These are phyloP conservation scores for Pasiphila rectangulata DNA, from an alignment of 2,888 invertebrate species.

Conservation along the genomic window DNA sequence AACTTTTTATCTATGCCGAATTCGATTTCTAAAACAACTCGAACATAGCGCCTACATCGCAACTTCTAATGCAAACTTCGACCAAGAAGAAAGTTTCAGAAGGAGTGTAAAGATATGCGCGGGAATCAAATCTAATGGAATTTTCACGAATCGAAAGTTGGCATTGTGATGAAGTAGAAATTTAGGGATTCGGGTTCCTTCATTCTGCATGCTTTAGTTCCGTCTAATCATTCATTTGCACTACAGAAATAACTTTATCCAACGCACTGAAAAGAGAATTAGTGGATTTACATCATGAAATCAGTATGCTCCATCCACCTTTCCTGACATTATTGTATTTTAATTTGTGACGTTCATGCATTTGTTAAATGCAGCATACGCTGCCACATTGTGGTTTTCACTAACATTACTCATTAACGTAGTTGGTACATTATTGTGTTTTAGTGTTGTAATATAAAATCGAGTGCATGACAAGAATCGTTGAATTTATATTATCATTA, in stretches of 20 bases:
- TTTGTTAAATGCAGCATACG: constrained; percentile 61
- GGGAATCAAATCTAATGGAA: constrained; percentile 73
- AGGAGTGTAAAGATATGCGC: constrained; percentile 72
- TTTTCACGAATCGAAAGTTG: constrained; percentile 76
- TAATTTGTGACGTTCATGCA: constrained; percentile 66
- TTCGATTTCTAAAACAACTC: constrained; percentile 72
- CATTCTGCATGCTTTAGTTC: constrained; percentile 66
- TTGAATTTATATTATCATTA: constrained; percentile 37
- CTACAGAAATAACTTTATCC: constrained; percentile 42
- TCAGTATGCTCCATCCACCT: constrained; percentile 16
- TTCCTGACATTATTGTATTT: constrained; percentile 29
- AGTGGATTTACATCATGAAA: constrained; percentile 32
- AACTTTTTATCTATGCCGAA: constrained; percentile 69
- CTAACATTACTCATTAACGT: constrained; percentile 48
- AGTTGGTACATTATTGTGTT: constrained; percentile 44
- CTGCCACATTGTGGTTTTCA: constrained; percentile 53
- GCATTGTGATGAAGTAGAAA: constrained; percentile 52
- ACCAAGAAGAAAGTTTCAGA: constrained; percentile 72
- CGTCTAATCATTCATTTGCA: constrained; percentile 62
- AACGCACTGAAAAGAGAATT: constrained; percentile 43
- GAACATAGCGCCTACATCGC: constrained; percentile 78
- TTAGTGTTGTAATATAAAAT: constrained; percentile 51
- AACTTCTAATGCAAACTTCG: constrained; percentile 77
- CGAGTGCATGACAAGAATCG: constrained; percentile 51
- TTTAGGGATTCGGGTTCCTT: constrained; percentile 52